A percentile compares a stretch with the other conserved stretches of the same genome.
These are phyloP conservation scores for Asbolus verrucosus DNA, from an alignment of 1,140 invertebrate genomes.

Conservation along the genomic window DNA sequence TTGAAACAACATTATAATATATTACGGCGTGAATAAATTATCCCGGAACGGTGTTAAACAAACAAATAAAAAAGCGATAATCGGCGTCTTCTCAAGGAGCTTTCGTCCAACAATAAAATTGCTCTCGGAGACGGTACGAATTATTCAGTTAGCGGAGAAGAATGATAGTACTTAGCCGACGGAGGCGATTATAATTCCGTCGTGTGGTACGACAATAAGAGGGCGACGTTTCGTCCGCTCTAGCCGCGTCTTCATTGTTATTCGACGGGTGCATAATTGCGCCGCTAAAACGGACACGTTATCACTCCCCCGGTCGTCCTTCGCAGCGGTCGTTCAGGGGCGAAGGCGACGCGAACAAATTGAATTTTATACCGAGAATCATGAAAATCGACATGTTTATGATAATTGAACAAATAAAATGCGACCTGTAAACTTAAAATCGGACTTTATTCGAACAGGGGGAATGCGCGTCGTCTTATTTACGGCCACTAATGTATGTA, in stretches of 20 bases:
- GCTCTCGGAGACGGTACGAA: conserved; percentile 30
- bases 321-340: conserved; percentile 13
- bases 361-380: conserved; percentile 60
- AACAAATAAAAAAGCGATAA: conserved; percentile 22
- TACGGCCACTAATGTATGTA: conserved; percentile 62
- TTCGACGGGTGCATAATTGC: conserved; percentile 45
- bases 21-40: conserved; percentile 29
- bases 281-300: conserved; percentile 48
- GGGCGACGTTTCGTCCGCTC: conserved; percentile 17
- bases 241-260: conserved; percentile 42
- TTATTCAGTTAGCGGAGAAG: conserved; percentile 44
- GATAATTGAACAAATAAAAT: conserved; percentile 64
- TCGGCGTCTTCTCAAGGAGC: conserved; percentile 16
- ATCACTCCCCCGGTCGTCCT: conserved; percentile 31
- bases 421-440: conserved; percentile 59
- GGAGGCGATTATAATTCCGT: conserved; percentile 41
- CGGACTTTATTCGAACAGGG: conserved; percentile 56
- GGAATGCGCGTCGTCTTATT: conserved; percentile 55
- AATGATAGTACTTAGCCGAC: conserved; percentile 33
- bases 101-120: conserved; percentile 34
- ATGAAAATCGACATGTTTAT: conserved; percentile 62
- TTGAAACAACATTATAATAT: conserved; percentile 34
- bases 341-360: conserved; percentile 58
- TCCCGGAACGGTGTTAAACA: conserved; percentile 24
- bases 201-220: conserved; percentile 37